Base-by-base conservation (phyloP, 2,113 vertebrate species). In the Hippoglossus stenolepis region DNA sequence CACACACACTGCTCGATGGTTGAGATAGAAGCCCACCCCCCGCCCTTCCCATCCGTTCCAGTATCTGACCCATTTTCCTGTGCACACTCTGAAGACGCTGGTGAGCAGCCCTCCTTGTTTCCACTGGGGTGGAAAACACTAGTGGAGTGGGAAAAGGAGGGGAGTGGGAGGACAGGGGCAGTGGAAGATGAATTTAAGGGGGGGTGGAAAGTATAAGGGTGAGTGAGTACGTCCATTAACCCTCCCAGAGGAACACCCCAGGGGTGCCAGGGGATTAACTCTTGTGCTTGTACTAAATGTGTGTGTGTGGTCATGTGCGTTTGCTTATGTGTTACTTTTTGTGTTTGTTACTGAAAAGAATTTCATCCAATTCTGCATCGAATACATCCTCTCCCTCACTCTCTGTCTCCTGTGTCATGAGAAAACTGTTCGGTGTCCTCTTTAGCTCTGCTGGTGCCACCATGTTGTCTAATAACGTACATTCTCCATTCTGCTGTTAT, bases 41-140 rank as follows among this genome's bases (percentile, higher is more conserved):
- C 23, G 23, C 28, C 31, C 58, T 38, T 68, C 24, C 20, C 24
- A 38, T 65, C 65, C 51, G 0, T 67, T 73, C 61, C 76, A 73
- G 70, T 73, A 78, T 86, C 28, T 92, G 91, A 93, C 90, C 92
- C 87, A 93, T 90, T 93, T 93, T 91, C 40, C 59, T 74, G 31
- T 57, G 47, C 53, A 68, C 31, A 58, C 82, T 80, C 82, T 81
- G 70, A n/a, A 61, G 83, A 73, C 3, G 28, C 51, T 70, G 70
- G 59, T 65, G 47, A 17, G 47, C 47, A 20, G 70, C 67, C 28
- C 67, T 81, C 58, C 75, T 66, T 74, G 70, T 88, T 91, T 91
- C 86, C 90, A 90, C 70, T 91, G 86, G 87, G 87, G 78, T 88
- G 89, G 87, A 92, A 86, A 90, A 87, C 85, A 79, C 74, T 73